These are phyloP conservation scores for Lagocephalus sceleratus DNA, from an alignment of 2,797 vertebrate genomes.

Conservation along the genomic window DNA sequence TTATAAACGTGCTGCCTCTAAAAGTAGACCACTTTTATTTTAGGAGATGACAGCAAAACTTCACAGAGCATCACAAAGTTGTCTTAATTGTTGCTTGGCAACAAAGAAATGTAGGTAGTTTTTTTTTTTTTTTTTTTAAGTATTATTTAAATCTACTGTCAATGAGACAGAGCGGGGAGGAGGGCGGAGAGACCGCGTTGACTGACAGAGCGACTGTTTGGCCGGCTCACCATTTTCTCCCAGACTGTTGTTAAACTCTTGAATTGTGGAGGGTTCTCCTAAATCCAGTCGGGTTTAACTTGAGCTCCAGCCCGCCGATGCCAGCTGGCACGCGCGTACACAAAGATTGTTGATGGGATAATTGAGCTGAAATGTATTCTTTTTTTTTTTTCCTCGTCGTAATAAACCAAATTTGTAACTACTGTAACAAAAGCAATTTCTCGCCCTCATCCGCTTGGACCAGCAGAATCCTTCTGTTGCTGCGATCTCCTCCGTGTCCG, in stretches of 20 bases:
- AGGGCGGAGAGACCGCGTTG: conserved; percentile 16
- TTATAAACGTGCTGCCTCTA: conserved; percentile 1
- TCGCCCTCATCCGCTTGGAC: no score
- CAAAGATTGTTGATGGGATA: conserved; percentile 35
- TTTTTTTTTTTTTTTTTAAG: no score
- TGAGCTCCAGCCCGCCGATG: conserved; percentile 31
- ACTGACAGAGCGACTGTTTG: conserved; percentile 36
- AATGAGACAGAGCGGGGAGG: not conserved
- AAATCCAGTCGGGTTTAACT: conserved; percentile 54
- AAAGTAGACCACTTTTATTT: conserved; percentile 7
- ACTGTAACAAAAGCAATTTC: no score
- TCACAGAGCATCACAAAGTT: not conserved
- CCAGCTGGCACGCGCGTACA: conserved; percentile 56
- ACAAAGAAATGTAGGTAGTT: conserved; percentile 15
- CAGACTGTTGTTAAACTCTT: conserved; percentile 67
- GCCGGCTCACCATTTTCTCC: conserved; percentile 41
- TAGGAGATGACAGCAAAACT: conserved; percentile 1
- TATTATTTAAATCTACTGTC: no score
- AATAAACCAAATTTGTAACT: no score
- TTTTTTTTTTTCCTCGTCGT: not conserved
- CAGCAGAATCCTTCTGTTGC: no score
- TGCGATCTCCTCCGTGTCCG: no score
- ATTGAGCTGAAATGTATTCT: conserved; percentile 11
- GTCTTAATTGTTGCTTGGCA: conserved; percentile 30
- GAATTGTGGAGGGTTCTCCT: conserved; percentile 58